Evolutionary conservation across 2,888 invertebrate genomes (phyloP).

Genomic region (Coremacera marginata): DNA sequence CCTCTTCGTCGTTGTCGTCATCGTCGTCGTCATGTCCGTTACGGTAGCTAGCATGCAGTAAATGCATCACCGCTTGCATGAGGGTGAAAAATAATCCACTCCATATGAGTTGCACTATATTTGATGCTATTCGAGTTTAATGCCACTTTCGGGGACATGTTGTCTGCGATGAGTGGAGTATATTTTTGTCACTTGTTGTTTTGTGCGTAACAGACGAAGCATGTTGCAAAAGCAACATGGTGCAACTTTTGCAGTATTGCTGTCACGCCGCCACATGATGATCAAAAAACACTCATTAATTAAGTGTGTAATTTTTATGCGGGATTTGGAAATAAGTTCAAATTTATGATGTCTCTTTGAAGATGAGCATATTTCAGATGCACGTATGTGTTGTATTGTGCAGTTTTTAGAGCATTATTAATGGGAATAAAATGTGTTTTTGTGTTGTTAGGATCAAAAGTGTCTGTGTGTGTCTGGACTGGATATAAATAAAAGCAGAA

Average conservation of each 20-base stretch:
- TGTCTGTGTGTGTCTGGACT: too few relatives aligned
- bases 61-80: background rate
- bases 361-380: background rate
- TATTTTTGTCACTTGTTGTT: constrained; percentile 31
- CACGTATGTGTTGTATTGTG: too few relatives aligned
- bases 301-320: constrained; percentile 63
- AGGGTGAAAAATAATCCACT: background rate
- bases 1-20: constrained; percentile 7
- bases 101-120: background rate
- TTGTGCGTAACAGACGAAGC: background rate
- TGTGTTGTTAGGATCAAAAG: too few relatives aligned
- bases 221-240: constrained; percentile 21
- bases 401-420: too few relatives aligned
- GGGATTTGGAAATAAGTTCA: constrained; percentile 2
- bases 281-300: constrained; percentile 62
- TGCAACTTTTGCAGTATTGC: too few relatives aligned
- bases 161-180: background rate
- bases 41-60: too few relatives aligned
- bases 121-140: background rate
- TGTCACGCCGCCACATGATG: background rate
- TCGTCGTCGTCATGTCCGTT: background rate
- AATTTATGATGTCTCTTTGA: constrained; percentile 17
- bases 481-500: too few relatives aligned
- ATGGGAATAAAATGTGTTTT: too few relatives aligned
- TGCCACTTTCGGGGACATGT: background rate